These are phyloP conservation scores for Pomatorhinus ruficollis DNA, from an alignment of 2,113 vertebrate genomes.

Conservation along the genomic window DNA sequence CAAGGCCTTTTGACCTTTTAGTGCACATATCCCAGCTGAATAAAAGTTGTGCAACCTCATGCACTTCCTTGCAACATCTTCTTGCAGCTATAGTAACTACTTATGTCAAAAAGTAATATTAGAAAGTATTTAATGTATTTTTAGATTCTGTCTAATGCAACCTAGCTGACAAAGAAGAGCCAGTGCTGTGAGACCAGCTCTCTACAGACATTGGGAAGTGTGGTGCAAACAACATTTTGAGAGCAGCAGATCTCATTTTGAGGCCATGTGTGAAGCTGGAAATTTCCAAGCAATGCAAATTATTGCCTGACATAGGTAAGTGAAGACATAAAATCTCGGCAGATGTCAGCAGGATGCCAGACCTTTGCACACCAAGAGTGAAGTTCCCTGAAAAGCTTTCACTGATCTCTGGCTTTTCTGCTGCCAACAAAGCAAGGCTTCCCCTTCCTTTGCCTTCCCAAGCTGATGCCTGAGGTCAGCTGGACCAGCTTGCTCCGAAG, in stretches of 20 bases:
- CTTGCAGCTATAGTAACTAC: slow-evolving; percentile 1
- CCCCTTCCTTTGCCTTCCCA: neutral
- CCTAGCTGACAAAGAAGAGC: slow-evolving; percentile 5
- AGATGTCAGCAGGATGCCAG: neutral
- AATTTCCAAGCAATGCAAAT: neutral
- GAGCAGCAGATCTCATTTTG: neutral
- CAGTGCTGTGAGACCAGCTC: neutral
- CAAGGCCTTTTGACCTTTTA: neutral
- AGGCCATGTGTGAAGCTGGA: neutral
- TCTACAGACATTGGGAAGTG: neutral
- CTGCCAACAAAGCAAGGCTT: neutral
- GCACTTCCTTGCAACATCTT: neutral
- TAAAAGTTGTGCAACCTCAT: neutral
- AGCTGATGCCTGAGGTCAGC: neutral
- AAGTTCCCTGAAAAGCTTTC: neutral
- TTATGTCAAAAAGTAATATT: slow-evolving; percentile 33
- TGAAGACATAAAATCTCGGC: neutral
- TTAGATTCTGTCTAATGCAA: slow-evolving; percentile 41
- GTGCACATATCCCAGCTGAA: neutral
- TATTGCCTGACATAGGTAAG: neutral
- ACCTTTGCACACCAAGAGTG: neutral
- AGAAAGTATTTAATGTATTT: slow-evolving; percentile 53
- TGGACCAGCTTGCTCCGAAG: neutral
- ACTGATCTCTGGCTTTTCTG: neutral
- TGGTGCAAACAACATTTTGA: neutral